Conservation (phyloP, 1,140 invertebrate species). For the Conus betulinus region DNA sequence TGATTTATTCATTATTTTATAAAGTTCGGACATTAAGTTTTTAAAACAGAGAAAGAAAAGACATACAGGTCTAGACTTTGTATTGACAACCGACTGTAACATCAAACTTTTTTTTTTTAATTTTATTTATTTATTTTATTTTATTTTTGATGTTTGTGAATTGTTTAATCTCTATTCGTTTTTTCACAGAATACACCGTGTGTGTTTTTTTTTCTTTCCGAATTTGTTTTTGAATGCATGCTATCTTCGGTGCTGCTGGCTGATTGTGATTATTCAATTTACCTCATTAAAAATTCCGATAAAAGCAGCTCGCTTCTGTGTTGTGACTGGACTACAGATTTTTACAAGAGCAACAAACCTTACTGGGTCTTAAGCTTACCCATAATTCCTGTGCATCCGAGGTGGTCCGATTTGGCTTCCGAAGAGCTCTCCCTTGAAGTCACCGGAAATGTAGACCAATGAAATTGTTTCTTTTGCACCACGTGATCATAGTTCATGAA, state of each 20-base stretch:
- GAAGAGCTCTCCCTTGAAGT: not conserved
- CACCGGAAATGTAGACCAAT: conserved; percentile 44
- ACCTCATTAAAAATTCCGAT: not conserved
- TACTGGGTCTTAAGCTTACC: not conserved
- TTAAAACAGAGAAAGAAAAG: too few relatives aligned
- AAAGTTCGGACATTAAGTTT: too few relatives aligned
- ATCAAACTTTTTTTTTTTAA: too few relatives aligned
- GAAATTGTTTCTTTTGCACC: conserved; percentile 34
- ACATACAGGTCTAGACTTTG: too few relatives aligned
- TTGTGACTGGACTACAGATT: not conserved
- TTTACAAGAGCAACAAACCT: not conserved
- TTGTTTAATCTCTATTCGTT: not conserved
- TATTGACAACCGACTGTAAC: too few relatives aligned
- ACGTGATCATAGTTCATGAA: conserved; percentile 53
- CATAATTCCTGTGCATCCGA: not conserved
- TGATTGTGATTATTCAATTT: too few relatives aligned
- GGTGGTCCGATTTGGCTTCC: not conserved
- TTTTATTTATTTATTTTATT: not conserved
- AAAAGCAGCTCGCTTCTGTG: not conserved
- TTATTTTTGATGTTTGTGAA: not conserved
- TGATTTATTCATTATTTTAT: too few relatives aligned
- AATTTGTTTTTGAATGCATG: not conserved
- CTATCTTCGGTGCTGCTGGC: too few relatives aligned
- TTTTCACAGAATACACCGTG: not conserved
- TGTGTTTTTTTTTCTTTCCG: not conserved